These are phyloP conservation scores for Eucera pruinosa DNA, from an alignment of 2,888 invertebrate species.

Conservation along the genomic window DNA sequence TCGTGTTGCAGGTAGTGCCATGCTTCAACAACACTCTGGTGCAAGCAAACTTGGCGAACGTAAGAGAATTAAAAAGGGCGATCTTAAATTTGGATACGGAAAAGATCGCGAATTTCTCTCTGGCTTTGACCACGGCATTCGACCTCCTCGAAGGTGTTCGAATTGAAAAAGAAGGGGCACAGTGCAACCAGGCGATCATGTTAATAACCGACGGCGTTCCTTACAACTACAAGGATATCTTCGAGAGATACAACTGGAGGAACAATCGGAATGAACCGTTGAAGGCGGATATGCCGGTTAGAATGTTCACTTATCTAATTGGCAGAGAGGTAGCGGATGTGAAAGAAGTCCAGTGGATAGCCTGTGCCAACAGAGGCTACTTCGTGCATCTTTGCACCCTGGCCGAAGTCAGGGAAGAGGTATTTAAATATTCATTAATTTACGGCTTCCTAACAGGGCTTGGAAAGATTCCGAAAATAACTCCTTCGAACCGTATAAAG, in stretches of 20 bases:
- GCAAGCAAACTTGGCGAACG: conserved; percentile 94
- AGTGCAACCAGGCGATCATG: conserved; percentile 97
- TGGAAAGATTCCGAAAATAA: too few species aligned
- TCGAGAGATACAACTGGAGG: conserved; percentile 95
- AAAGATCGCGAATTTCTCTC: conserved; percentile 97
- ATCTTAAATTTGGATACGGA: conserved; percentile 92
- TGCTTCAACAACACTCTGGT: conserved; percentile 96
- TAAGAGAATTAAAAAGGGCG: conserved; percentile 92
- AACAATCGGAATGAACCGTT: conserved; percentile 86
- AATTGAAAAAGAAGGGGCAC: conserved; percentile 88
- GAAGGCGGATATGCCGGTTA: conserved; percentile 89
- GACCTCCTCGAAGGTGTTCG: conserved; percentile 90
- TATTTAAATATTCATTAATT: conserved; percentile 70
- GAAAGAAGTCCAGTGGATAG: conserved; percentile 98
- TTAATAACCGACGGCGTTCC: conserved; percentile 99
- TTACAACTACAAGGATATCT: conserved; percentile 96
- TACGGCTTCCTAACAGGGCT: too few species aligned
- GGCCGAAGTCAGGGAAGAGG: conserved; percentile 99
- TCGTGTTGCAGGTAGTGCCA: conserved; percentile 86
- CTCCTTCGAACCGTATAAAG: too few species aligned
- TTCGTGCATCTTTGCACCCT: conserved; percentile 98
- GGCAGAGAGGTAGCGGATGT: conserved; percentile 95
- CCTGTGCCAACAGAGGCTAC: conserved; percentile 98
- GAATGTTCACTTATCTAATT: conserved; percentile 99
- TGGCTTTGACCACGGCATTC: conserved; percentile 95